A percentile compares a stretch with the other conserved stretches of the same genome.
phyloP scores from a whole-genome alignment of 1,140 invertebrate genomes.

The Caerostris darwini region DNA sequence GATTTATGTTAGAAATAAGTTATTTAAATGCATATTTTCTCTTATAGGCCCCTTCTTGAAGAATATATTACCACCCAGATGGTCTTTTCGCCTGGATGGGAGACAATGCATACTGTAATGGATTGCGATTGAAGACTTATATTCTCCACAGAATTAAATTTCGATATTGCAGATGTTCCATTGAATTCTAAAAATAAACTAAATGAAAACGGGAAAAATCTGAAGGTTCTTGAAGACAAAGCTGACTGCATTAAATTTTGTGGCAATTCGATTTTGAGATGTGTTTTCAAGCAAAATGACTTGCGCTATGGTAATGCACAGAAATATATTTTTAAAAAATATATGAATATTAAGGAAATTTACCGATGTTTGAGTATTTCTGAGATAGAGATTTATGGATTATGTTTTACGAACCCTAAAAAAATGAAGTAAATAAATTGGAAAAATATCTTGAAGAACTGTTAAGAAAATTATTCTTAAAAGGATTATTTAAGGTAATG shows the following conservation, averaged over 20 bases:
- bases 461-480: neutral
- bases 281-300: neutral
- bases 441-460: no score
- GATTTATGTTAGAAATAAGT: constrained; percentile 32
- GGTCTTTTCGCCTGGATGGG: neutral
- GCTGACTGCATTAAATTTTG: neutral
- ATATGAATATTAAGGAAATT: no score
- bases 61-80: constrained; percentile 19
- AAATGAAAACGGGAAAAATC: constrained; percentile 4
- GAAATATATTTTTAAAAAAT: no score
- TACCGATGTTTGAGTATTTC: no score
- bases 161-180: neutral
- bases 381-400: no score
- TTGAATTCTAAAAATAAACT: neutral
- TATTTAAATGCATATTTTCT: constrained; percentile 35
- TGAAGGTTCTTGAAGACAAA: neutral
- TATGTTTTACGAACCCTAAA: no score
- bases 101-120: constrained; percentile 3
- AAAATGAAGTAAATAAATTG: no score
- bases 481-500: neutral
- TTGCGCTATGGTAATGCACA: no score
- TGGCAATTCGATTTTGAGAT: neutral
- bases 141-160: constrained; percentile 33
- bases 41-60: constrained; percentile 22
- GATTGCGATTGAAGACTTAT: constrained; percentile 40